Conservation (phyloP, 2,888 invertebrate species). For the Cosmopolites sordidus region DNA sequence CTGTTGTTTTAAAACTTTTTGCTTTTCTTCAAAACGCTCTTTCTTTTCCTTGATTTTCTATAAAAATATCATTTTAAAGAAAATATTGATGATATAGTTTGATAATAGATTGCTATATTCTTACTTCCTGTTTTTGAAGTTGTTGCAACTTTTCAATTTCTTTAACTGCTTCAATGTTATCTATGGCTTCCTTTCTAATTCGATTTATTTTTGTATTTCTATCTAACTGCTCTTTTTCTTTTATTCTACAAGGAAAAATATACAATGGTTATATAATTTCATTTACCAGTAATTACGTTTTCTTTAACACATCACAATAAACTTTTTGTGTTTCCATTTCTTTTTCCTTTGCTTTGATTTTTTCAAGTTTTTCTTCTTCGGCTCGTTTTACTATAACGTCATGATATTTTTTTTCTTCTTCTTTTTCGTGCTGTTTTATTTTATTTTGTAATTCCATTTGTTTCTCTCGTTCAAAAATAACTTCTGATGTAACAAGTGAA, state of each 20-base stretch:
- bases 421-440: conserved; percentile 39
- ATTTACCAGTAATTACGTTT: conserved; percentile 30
- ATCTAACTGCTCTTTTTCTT: conserved; percentile 18
- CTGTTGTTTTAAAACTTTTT: conserved; percentile 5
- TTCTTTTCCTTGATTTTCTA: conserved; percentile 26
- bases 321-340: conserved; percentile 32
- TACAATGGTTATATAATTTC: not conserved
- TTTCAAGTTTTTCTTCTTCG: conserved; percentile 34
- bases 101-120: too few species aligned
- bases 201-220: conserved; percentile 19
- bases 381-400: conserved; percentile 34
- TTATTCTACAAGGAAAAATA: conserved; percentile 22
- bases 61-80: conserved; percentile 6
- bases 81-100: too few species aligned
- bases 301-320: conserved; percentile 28
- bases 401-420: conserved; percentile 35
- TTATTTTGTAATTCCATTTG: conserved; percentile 40
- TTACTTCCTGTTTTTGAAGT: conserved; percentile 40
- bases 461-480: conserved; percentile 40
- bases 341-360: conserved; percentile 32
- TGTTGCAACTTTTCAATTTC: conserved; percentile 44
- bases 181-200: conserved; percentile 41
- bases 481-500: conserved; percentile 40
- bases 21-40: conserved; percentile 6
- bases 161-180: conserved; percentile 40